Percentiles rank a stretch among this genome's conserved stretches.
phyloP scores from a whole-genome alignment of 1,140 invertebrate genomes.

The Tigriopus japonicus region DNA sequence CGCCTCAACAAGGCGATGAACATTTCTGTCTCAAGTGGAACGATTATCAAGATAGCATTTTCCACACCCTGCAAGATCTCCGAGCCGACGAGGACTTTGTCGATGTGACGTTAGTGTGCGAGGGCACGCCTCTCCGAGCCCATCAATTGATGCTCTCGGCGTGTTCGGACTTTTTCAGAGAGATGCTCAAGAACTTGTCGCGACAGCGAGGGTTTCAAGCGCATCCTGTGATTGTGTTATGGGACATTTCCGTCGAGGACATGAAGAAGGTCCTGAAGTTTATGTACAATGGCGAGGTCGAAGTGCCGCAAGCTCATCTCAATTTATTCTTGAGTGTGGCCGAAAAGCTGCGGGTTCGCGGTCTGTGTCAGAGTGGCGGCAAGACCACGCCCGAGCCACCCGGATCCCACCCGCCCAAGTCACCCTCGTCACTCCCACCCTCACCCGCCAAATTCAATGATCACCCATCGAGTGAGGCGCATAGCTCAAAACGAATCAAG shows the following conservation, averaged over 20 bases:
- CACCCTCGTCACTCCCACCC: background rate
- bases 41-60: background rate
- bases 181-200: background rate
- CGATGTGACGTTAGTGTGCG: background rate
- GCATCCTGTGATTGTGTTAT: constrained; percentile 6
- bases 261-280: constrained; percentile 7
- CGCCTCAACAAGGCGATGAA: too few relatives aligned
- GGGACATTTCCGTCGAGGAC: constrained; percentile 1
- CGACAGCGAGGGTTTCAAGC: too few relatives aligned
- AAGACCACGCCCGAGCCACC: background rate
- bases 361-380: constrained; percentile 5
- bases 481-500: too few relatives aligned
- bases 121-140: background rate
- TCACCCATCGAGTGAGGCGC: too few relatives aligned
- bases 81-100: constrained; percentile 2
- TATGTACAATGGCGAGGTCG: constrained; percentile 15
- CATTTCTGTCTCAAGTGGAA: too few relatives aligned
- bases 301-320: constrained; percentile 7
- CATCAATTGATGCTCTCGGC: constrained; percentile 8
- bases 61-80: background rate
- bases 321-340: constrained; percentile 10
- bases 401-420: background rate
- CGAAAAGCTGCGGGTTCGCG: constrained; percentile 10
- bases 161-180: constrained; percentile 6
- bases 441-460: too few relatives aligned